A percentile compares a stretch with the other conserved stretches of the same genome.
Evolutionary conservation across 2,888 invertebrate genomes (phyloP).

Genomic region (Tortricodes alternella): DNA sequence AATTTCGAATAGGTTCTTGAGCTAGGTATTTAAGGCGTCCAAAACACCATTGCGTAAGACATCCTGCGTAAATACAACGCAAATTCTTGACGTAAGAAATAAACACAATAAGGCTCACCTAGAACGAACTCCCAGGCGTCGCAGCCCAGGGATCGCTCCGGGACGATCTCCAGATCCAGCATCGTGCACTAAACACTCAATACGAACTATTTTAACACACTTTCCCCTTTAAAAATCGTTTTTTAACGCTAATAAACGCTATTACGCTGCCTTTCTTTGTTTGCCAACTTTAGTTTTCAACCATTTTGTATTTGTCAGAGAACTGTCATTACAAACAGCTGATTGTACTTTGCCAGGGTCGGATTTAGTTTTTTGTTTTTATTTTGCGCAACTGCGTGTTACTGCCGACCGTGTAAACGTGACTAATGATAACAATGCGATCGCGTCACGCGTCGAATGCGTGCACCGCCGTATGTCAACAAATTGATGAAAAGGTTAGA

Average conservation of each 20-base stretch:
- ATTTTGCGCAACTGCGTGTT: constrained; percentile 1
- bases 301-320: constrained; percentile 84
- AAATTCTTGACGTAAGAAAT: constrained; percentile 78
- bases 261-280: constrained; percentile 81
- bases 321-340: constrained; percentile 84
- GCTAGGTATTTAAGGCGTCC: constrained; percentile 31
- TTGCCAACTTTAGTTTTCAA: constrained; percentile 83
- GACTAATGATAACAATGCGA: neutral
- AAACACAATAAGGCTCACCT: constrained; percentile 86
- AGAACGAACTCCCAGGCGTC: constrained; percentile 99
- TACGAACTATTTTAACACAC: constrained; percentile 89
- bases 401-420: too few relatives aligned
- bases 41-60: constrained; percentile 74
- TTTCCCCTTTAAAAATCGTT: constrained; percentile 71
- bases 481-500: too few relatives aligned
- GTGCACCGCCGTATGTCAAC: too few relatives aligned
- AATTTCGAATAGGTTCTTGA: constrained; percentile 9
- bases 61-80: constrained; percentile 75
- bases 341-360: constrained; percentile 78
- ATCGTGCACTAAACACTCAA: constrained; percentile 87
- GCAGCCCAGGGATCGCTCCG: constrained; percentile 97
- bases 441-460: too few relatives aligned
- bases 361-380: constrained; percentile 40
- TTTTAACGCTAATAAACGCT: constrained; percentile 68
- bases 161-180: constrained; percentile 98